These are phyloP conservation scores for Pygoscelis adeliae DNA, from an alignment of 2,113 vertebrate species.

Conservation along the genomic window DNA sequence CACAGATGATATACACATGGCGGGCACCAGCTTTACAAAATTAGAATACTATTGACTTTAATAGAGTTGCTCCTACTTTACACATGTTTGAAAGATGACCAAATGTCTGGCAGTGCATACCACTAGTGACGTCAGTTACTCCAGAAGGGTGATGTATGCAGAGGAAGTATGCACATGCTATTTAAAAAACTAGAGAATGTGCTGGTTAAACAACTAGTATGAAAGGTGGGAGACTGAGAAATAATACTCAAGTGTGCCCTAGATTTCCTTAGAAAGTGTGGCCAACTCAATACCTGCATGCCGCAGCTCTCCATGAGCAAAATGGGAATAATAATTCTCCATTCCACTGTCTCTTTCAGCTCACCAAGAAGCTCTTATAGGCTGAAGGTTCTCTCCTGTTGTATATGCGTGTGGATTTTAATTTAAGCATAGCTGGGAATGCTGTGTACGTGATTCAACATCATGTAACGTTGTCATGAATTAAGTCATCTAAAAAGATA, in stretches of 20 bases:
- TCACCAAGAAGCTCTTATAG: not conserved
- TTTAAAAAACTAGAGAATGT: not conserved
- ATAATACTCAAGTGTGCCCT: not conserved
- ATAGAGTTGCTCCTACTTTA: not conserved
- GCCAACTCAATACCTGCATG: not conserved
- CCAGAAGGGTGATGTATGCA: not conserved
- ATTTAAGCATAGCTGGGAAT: constrained; percentile 79
- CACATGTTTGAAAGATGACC: not conserved
- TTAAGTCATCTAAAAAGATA: constrained; percentile 87
- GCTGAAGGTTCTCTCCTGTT: not conserved
- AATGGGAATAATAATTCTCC: not conserved
- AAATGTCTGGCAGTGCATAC: not conserved
- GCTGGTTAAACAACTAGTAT: not conserved
- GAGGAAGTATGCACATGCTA: not conserved
- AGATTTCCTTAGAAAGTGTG: not conserved
- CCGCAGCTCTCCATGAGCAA: not conserved
- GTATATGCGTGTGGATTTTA: not conserved
- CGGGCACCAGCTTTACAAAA: not conserved
- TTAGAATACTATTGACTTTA: not conserved
- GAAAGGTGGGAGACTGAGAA: not conserved
- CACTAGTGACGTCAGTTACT: not conserved
- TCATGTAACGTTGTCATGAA: constrained; percentile 86
- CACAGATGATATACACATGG: not conserved
- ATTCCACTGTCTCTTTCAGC: not conserved
- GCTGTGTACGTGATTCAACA: constrained; percentile 88